Evolutionary conservation across 2,797 vertebrate species (phyloP).

Genomic region (Clarias pachynema): DNA sequence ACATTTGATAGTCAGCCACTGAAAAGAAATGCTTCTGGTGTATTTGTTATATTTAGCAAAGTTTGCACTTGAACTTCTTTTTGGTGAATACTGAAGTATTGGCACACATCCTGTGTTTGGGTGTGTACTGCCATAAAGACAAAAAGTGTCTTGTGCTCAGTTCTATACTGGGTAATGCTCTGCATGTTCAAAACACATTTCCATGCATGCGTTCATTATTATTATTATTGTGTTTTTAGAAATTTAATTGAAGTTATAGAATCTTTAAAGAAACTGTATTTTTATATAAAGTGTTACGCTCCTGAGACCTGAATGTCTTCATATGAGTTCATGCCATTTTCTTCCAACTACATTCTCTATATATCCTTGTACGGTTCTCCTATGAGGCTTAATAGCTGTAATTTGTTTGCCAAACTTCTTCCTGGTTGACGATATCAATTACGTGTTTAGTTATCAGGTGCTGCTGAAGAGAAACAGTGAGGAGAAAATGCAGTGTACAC

Average conservation of each 20-base stretch:
- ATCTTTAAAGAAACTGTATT: neutral
- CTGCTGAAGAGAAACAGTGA: too few relatives aligned
- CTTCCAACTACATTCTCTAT: too few relatives aligned
- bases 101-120: slow-evolving; percentile 4
- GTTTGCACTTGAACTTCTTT: neutral
- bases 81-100: slow-evolving; percentile 3
- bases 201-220: neutral
- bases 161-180: neutral
- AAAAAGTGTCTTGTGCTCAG: neutral
- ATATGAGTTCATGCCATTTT: too few relatives aligned
- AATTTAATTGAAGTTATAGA: neutral
- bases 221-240: neutral
- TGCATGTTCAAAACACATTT: neutral
- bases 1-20: neutral
- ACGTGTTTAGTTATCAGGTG: too few relatives aligned
- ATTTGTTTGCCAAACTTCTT: too few relatives aligned
- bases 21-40: neutral
- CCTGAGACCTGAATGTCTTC: too few relatives aligned
- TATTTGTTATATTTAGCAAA: neutral
- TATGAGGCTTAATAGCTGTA: too few relatives aligned
- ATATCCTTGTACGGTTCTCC: too few relatives aligned
- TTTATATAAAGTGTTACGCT: neutral
- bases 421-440: too few relatives aligned
- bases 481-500: too few relatives aligned
- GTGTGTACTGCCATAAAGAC: neutral